Conservation (phyloP, 2,888 invertebrate species). For the Notodonta dromedarius region DNA sequence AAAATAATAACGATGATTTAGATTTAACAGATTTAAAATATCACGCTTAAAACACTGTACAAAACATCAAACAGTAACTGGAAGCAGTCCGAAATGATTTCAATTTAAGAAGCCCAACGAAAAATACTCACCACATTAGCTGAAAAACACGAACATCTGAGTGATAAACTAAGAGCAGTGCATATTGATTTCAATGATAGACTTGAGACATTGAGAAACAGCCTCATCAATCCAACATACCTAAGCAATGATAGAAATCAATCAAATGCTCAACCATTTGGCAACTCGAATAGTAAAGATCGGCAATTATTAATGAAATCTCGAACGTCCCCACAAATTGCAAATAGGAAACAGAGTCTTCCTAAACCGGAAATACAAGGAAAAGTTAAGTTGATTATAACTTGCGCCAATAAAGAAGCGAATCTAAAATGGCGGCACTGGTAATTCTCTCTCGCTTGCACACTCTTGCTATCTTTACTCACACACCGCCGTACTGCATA, state of each 20-base stretch:
- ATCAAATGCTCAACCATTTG: constrained; percentile 12
- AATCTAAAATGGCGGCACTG: too few species aligned
- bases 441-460: too few species aligned
- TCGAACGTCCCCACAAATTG: neutral
- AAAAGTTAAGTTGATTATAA: constrained; percentile 8
- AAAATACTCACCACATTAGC: constrained; percentile 47
- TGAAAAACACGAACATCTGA: constrained; percentile 55
- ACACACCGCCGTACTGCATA: too few species aligned
- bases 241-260: constrained; percentile 14
- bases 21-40: constrained; percentile 45
- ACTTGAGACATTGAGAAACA: constrained; percentile 55
- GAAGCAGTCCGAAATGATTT: constrained; percentile 34
- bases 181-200: constrained; percentile 66
- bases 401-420: too few species aligned
- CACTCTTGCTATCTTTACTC: too few species aligned
- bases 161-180: constrained; percentile 63
- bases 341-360: constrained; percentile 11
- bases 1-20: constrained; percentile 31
- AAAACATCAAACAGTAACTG: constrained; percentile 50
- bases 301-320: constrained; percentile 11
- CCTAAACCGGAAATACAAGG: constrained; percentile 10
- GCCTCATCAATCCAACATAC: constrained; percentile 46
- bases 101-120: constrained; percentile 33
- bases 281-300: constrained; percentile 13
- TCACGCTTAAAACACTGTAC: constrained; percentile 54